These are phyloP conservation scores for Ectobius pallidus DNA, from an alignment of 2,888 invertebrate species.

Conservation along the genomic window DNA sequence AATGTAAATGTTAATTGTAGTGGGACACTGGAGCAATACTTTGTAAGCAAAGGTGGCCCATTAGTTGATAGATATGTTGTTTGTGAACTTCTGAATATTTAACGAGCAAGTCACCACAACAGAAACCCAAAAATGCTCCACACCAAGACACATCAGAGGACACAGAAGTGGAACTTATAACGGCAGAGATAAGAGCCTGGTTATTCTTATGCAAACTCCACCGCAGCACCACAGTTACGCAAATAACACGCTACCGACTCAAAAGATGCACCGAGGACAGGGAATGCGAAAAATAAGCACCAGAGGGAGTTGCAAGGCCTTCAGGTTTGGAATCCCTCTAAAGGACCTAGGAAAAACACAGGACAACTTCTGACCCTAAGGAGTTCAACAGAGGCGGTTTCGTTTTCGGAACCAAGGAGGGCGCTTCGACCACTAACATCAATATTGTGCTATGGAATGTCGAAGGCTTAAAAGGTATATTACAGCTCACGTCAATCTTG, in stretches of 20 bases:
- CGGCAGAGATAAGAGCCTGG: not conserved
- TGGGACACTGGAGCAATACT: too few species aligned
- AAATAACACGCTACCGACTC: not conserved
- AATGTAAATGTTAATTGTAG: too few species aligned
- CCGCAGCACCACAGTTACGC: not conserved
- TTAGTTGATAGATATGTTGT: too few species aligned
- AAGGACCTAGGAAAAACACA: not conserved
- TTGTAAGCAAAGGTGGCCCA: too few species aligned
- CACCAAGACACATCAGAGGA: not conserved
- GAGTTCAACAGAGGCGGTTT: not conserved
- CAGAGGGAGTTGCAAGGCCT: not conserved
- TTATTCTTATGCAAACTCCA: not conserved
- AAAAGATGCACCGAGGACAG: not conserved
- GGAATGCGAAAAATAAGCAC: not conserved
- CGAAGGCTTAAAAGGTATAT: too few species aligned
- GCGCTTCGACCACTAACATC: too few species aligned
- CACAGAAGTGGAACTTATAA: not conserved
- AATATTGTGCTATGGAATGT: too few species aligned
- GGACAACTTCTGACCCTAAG: not conserved
- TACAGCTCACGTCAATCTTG: too few species aligned
- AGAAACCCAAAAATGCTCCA: not conserved
- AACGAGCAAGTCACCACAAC: too few species aligned
- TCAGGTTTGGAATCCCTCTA: not conserved
- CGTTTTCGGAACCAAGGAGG: too few species aligned
- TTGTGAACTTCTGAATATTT: too few species aligned